Conservation (phyloP, 1,140 invertebrate genomes). For the Ceratoteleas bidentatus region DNA sequence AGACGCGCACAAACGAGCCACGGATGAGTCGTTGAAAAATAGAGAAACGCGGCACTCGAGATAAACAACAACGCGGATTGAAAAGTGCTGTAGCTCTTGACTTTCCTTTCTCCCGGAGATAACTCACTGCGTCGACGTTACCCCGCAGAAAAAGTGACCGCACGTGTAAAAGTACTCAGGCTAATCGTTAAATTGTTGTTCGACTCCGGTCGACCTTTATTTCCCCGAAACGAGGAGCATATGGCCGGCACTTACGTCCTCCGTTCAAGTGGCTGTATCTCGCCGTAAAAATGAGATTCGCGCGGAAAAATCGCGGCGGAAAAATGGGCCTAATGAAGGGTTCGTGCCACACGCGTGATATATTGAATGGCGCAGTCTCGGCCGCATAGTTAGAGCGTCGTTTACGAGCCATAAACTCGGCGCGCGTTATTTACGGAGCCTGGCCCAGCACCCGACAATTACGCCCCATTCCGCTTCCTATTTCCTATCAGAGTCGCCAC, state of each 20-base stretch:
- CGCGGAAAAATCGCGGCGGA: slow-evolving; percentile 19
- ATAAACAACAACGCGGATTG: slow-evolving; percentile 28
- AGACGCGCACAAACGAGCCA: not conserved
- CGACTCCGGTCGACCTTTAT: no score
- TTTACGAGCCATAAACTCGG: slow-evolving; percentile 77
- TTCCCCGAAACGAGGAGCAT: no score
- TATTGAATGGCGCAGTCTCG: slow-evolving; percentile 33
- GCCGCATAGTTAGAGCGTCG: slow-evolving; percentile 69
- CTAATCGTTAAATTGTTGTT: slow-evolving; percentile 24
- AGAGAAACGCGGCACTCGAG: slow-evolving; percentile 18
- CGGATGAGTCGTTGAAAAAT: slow-evolving; percentile 3
- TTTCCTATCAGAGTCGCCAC: slow-evolving; percentile 19
- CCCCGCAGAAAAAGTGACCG: slow-evolving; percentile 29
- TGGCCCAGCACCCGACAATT: slow-evolving; percentile 69
- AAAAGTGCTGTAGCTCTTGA: slow-evolving; percentile 45
- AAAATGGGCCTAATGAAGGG: slow-evolving; percentile 51
- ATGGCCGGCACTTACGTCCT: no score
- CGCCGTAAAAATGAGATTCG: not conserved
- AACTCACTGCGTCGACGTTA: slow-evolving; percentile 29
- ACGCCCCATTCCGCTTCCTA: slow-evolving; percentile 54
- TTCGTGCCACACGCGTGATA: slow-evolving; percentile 60
- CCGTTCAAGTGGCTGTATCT: not conserved
- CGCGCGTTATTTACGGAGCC: slow-evolving; percentile 72
- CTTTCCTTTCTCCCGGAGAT: slow-evolving; percentile 40
- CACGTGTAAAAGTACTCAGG: slow-evolving; percentile 41